Conservation (phyloP, 2,113 vertebrate species). For the Cisticola juncidis region DNA sequence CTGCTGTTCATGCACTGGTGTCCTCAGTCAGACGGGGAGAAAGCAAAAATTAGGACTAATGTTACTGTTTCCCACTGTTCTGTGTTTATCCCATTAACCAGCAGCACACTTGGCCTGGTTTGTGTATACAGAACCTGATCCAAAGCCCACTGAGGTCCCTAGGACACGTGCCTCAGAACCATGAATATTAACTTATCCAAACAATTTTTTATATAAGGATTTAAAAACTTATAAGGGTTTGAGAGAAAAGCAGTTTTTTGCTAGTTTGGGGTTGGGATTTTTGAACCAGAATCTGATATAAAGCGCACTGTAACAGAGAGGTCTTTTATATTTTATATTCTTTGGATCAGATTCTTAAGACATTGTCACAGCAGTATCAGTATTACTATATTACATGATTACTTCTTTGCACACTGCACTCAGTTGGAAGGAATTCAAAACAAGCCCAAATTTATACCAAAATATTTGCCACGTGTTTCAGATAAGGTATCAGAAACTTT, state of each 20-base stretch:
- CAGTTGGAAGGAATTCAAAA: not conserved
- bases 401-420: not conserved
- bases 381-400: not conserved
- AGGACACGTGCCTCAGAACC: not conserved
- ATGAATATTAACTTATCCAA: not conserved
- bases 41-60: not conserved
- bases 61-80: not conserved
- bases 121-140: not conserved
- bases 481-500: not conserved
- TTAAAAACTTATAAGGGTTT: not conserved
- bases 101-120: not conserved
- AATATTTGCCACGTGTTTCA: conserved; percentile 30
- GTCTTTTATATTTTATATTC: not conserved
- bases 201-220: not conserved
- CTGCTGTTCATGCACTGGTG: accelerated
- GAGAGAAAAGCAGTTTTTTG: not conserved
- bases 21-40: not conserved
- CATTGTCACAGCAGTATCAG: not conserved
- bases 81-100: not conserved
- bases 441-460: conserved; percentile 29
- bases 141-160: not conserved
- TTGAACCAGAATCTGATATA: not conserved
- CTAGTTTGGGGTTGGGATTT: not conserved
- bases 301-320: accelerated
- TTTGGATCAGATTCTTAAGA: not conserved